Conservation (phyloP, 2,113 vertebrate species). For the Eira barbara region DNA sequence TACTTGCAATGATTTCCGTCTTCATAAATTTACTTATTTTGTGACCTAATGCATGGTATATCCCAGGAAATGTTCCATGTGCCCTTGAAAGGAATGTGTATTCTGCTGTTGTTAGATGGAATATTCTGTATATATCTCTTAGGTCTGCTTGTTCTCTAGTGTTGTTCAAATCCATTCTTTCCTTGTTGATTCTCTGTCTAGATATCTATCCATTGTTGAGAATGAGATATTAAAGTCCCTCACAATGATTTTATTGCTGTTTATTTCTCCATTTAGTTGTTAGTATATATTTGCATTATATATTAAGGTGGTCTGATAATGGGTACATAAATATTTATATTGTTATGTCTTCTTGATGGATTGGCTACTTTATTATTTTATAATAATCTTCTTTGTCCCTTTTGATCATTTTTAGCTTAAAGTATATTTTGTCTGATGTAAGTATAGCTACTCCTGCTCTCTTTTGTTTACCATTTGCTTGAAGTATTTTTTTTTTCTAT, state of each 20-base stretch:
- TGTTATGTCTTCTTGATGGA: background rate
- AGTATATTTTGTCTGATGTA: background rate
- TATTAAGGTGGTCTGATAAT: background rate
- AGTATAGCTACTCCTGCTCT: background rate
- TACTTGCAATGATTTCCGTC: background rate
- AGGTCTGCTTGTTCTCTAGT: background rate
- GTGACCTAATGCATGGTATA: background rate
- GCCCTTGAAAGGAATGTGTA: background rate
- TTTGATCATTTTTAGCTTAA: background rate
- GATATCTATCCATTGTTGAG: background rate
- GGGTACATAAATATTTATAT: background rate
- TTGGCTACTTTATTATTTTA: background rate
- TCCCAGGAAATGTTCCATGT: background rate
- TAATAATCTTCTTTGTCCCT: background rate
- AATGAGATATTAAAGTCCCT: background rate
- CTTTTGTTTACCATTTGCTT: background rate
- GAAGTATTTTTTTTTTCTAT: background rate
- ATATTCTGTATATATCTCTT: background rate
- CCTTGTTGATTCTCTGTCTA: background rate
- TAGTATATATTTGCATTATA: background rate
- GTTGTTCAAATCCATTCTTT: background rate
- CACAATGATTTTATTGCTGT: background rate
- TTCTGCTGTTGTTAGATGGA: background rate
- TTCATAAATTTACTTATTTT: background rate
- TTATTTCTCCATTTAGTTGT: background rate